Evolutionary conservation across 2,113 vertebrate species (phyloP).

Genomic region (Rhizomys pruinosus): DNA sequence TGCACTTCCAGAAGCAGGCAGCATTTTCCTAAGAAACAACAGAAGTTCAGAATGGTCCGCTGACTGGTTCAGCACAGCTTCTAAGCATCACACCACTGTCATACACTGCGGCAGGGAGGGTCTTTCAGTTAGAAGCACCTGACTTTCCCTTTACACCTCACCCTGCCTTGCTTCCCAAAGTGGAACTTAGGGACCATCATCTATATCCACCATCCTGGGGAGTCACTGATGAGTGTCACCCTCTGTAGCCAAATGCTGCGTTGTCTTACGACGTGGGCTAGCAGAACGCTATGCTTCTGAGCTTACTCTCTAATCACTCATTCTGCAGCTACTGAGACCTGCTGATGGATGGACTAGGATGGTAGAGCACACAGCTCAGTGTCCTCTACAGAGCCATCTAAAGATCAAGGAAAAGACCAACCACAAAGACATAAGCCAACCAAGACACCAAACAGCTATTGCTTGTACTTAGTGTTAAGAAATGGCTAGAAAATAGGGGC

Average conservation of each 20-base stretch:
- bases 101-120: background rate
- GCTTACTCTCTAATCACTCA: background rate
- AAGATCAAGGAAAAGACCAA: background rate
- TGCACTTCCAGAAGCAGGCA: slow-evolving; percentile 51
- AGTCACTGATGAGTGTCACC: accelerated
- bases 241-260: background rate
- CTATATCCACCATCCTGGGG: background rate
- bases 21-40: slow-evolving; percentile 58
- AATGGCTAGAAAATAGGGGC: background rate
- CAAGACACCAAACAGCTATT: slow-evolving; percentile 48
- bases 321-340: background rate
- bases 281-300: background rate
- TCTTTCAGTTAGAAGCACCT: background rate
- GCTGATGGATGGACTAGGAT: background rate
- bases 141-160: background rate
- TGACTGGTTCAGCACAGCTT: background rate
- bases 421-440: background rate
- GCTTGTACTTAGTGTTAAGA: slow-evolving; percentile 36
- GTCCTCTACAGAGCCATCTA: background rate
- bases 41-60: slow-evolving; percentile 35
- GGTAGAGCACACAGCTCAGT: too few species aligned
- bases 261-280: too few species aligned
- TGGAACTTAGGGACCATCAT: background rate
- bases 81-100: background rate
- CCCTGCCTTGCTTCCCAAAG: background rate